Percentiles rank a stretch among this genome's conserved stretches.
Conservation (phyloP, 2,888 invertebrate genomes). For the Acanthococcus lagerstroemiae region DNA sequence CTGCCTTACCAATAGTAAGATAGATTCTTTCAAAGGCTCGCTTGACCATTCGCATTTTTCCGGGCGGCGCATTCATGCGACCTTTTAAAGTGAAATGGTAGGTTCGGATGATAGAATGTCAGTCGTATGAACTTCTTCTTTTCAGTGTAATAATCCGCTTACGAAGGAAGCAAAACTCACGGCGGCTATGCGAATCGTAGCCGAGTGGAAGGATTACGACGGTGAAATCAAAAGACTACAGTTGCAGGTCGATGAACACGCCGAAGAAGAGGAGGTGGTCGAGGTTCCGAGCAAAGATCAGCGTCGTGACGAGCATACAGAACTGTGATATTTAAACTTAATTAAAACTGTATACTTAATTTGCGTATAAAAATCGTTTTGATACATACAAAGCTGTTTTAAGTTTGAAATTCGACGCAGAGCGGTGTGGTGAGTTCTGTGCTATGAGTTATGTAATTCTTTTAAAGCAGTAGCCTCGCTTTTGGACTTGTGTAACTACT, state of each 20-base stretch:
- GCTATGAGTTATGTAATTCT: no score
- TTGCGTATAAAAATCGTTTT: no score
- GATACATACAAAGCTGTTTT: no score
- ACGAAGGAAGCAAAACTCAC: constrained; percentile 98
- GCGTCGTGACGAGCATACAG: constrained; percentile 10
- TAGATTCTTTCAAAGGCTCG: no score
- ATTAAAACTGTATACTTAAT: no score
- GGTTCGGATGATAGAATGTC: not conserved
- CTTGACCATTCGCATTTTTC: not conserved
- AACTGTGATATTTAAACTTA: constrained; percentile 29
- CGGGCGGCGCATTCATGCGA: no score
- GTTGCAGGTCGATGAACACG: constrained; percentile 48
- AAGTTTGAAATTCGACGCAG: no score
- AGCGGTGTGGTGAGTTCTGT: no score
- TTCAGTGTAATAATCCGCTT: constrained; percentile 95
- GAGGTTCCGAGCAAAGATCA: constrained; percentile 2
- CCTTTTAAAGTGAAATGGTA: not conserved
- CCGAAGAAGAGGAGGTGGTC: constrained; percentile 36
- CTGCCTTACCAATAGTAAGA: no score
- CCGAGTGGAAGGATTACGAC: constrained; percentile 96
- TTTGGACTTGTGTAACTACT: no score
- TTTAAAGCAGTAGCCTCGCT: no score
- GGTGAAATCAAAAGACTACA: constrained; percentile 75
- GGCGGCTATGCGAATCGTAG: constrained; percentile 91
- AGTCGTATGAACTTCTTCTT: not conserved